Base-by-base conservation (phyloP, 2,797 vertebrate genomes). In the Chelmon rostratus region DNA sequence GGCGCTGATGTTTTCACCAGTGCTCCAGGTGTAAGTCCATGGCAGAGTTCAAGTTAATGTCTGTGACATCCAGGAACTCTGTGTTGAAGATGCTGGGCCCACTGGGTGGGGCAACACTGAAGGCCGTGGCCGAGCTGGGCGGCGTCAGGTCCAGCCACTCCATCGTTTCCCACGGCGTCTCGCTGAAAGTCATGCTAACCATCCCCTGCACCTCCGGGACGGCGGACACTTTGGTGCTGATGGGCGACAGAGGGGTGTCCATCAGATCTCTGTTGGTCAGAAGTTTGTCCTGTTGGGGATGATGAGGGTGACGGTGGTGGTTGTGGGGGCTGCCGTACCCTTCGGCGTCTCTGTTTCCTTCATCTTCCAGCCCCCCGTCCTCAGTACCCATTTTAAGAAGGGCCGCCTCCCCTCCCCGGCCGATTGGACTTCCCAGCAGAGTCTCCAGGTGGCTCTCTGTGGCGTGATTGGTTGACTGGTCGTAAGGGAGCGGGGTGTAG, bases 1-100 rank as follows among this genome's bases (percentile, higher is more conserved):
- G 56, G 25, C 5, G 11, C 3, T 6, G 28, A 1, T 23, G 21
- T 35, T 61, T 90, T 97, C 95, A 99, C 98, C 98, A 99, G 84
- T 99, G 98, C 88, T 98, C 97, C 85, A 99, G 93, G 87, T 98
- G 98, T 81, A 99, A 96, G 94, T 99, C 98, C 97, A 99, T 98
- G 84, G 97, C 96, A 81, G 96, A 96, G 94, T 98, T 99, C 88
- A 99, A 92, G 92, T 95, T 97, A 92, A 99, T 98, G 95, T 99
- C 98, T 0, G 96, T 96, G 78, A 97, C 96, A 83, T 99, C 98
- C 81, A 99, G 94, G 93, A 99, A 99, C 92, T 99, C 98, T 0
- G 97, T 96, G 92, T 97, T 99, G 92, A 99, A 99, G 91, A 99
- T 98, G 92, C 96, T 97, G 80, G 97, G 97, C 2, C 93, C 96